Base-by-base conservation (phyloP, 1,140 invertebrate genomes). In the Rhagoletis zephyria region DNA sequence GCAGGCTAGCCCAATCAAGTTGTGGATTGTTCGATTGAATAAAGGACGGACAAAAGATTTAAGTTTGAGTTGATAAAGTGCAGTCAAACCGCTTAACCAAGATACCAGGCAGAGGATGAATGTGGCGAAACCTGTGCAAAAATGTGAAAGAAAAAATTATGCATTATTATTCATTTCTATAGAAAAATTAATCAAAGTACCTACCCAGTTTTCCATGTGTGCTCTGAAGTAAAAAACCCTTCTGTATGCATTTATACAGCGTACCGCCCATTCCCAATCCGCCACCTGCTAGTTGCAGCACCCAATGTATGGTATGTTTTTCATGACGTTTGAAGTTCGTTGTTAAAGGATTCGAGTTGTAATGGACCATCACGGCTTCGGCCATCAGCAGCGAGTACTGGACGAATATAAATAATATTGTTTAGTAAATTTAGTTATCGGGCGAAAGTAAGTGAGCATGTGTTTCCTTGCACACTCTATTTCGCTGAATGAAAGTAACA, bases 381-480 rank as follows among this genome's bases (percentile, higher is more conserved):
- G 92, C 92, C 92, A 93, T 92, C 1, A 93, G 89, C 77, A 93
- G 90, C 7, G 89, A 90, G 88, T 92, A 93, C 92, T 93, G 87
- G 5, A 42, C 48, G 74, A 81, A 81, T 6, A 81, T 45, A 81
- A 81, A 81, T 56, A 42, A 56, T 19, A 14, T 30, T 30, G 48
- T 5, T 77, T 0, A 4, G 16, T 7, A 14, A 2, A 45, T 48
- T n/a, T 51, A 10, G 65, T 30, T 4, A 5, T 30, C 0, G 70
- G 12, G 45, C n/a, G 48, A 77, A 3, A 4, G 3, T 16, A 77
- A 67, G 10, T 77, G 1, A 51, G 42, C 2, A 16, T 5, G 45
- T 4, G 16, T 30, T 30, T 30, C 30, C 30, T 30, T 30, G 30
- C 30, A 30, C 30, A 30, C 30, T 30, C 30, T 30, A 30, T 30